These are phyloP conservation scores for Luehdorfia chinensis DNA, from an alignment of 1,140 invertebrate genomes.

Conservation along the genomic window DNA sequence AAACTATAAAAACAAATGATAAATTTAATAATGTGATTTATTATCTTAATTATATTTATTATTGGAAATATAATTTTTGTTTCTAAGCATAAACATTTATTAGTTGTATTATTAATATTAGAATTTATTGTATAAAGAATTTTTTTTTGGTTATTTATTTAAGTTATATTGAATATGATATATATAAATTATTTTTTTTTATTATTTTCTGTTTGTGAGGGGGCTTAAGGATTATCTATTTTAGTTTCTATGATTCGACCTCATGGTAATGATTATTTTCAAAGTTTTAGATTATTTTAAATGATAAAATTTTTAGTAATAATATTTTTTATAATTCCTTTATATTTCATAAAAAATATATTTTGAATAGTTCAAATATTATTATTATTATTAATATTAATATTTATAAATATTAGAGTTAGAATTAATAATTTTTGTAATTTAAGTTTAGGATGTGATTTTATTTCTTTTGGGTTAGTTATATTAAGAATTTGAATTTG, in stretches of 20 bases:
- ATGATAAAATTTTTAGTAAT: conserved; percentile 73
- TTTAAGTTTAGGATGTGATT: conserved; percentile 67
- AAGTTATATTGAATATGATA: conserved; percentile 62
- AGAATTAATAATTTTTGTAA: conserved; percentile 44
- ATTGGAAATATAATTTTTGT: conserved; percentile 65
- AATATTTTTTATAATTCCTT: conserved; percentile 59
- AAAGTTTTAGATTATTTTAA: conserved; percentile 73
- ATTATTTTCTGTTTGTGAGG: conserved; percentile 79
- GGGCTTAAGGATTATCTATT: conserved; percentile 77
- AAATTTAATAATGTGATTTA: conserved; percentile 39
- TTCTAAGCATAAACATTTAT: conserved; percentile 77
- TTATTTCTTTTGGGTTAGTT: conserved; percentile 74
- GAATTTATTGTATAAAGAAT: conserved; percentile 77
- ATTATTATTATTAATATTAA: conserved; percentile 51
- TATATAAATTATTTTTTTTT: conserved; percentile 79
- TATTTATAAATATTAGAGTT: conserved; percentile 28
- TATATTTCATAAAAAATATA: conserved; percentile 56
- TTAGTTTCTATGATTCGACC: conserved; percentile 78
- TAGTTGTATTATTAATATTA: conserved; percentile 79
- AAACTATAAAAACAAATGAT: conserved; percentile 78
- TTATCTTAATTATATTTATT: conserved; percentile 64
- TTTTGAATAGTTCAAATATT: conserved; percentile 60
- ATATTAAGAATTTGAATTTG: conserved; percentile 77
- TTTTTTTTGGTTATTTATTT: conserved; percentile 76
- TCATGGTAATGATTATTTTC: conserved; percentile 78